Percentiles rank a stretch among this genome's conserved stretches.
Conservation (phyloP, 2,888 invertebrate species). For the Pantelozetes paolii region DNA sequence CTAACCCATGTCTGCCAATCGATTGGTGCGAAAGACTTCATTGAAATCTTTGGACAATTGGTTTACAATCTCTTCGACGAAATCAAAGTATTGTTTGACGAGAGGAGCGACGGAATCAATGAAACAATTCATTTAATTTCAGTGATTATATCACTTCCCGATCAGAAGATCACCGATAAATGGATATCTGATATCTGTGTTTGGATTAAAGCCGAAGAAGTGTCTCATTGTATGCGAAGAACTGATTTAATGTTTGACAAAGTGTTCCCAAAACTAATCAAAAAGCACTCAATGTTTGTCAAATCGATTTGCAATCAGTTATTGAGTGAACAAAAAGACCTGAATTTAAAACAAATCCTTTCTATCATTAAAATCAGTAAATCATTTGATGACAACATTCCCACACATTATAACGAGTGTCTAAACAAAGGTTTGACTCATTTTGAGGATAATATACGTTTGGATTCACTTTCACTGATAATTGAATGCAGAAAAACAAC, state of each 20-base stretch:
- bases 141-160: slow-evolving; percentile 10
- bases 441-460: slow-evolving; percentile 33
- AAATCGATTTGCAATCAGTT: neutral
- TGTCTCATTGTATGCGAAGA: neutral
- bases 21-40: slow-evolving; percentile 30
- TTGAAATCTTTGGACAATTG: neutral
- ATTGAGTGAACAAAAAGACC: neutral
- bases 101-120: slow-evolving; percentile 26
- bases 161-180: neutral
- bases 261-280: slow-evolving; percentile 37
- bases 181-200: neutral
- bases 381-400: slow-evolving; percentile 8
- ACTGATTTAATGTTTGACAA: slow-evolving; percentile 21
- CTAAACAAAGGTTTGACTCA: slow-evolving; percentile 18
- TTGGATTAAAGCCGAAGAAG: slow-evolving; percentile 8
- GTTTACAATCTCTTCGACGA: slow-evolving; percentile 8
- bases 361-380: slow-evolving; percentile 21
- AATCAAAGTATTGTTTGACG: neutral
- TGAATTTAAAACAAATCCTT: slow-evolving; percentile 21
- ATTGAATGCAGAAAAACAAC: slow-evolving; percentile 35
- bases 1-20: slow-evolving; percentile 9
- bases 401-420: neutral
- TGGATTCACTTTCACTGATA: slow-evolving; percentile 30
- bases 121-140: slow-evolving; percentile 27
- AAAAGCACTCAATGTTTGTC: slow-evolving; percentile 19